Percentiles rank a stretch among this genome's conserved stretches.
phyloP scores from a whole-genome alignment of 1,140 invertebrate genomes.

The Caenorhabditis briggsae region DNA sequence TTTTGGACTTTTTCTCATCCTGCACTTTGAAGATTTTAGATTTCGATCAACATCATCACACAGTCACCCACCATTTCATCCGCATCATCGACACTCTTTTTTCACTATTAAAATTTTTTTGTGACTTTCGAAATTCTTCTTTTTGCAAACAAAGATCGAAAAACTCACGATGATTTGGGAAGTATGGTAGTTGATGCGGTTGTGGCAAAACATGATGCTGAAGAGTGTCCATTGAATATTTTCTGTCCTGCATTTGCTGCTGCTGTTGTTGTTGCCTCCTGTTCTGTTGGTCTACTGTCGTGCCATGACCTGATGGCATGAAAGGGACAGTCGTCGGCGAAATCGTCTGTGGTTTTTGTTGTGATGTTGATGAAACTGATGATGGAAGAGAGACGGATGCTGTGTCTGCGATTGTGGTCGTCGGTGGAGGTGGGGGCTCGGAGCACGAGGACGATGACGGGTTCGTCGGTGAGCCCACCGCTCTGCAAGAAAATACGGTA shows the following conservation, averaged over 20 bases:
- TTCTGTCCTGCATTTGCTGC: conserved; percentile 3
- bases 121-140: too few species aligned
- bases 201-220: conserved; percentile 33
- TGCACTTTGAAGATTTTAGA: too few species aligned
- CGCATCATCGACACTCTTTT: not conserved
- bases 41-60: too few species aligned
- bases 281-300: conserved; percentile 11
- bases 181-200: conserved; percentile 26
- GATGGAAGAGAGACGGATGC: not conserved
- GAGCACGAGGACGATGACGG: conserved; percentile 33
- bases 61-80: not conserved
- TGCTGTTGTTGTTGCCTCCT: not conserved
- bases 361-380: conserved; percentile 1
- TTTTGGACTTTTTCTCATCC: too few species aligned
- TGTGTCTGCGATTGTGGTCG: not conserved
- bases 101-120: not conserved
- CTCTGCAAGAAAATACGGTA: not conserved
- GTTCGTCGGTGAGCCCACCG: conserved; percentile 43
- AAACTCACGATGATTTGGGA: conserved; percentile 28
- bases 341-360: not conserved
- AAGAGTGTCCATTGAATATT: conserved; percentile 35
- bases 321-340: not conserved
- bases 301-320: conserved; percentile 41
- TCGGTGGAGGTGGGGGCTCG: not conserved
- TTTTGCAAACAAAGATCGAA: too few species aligned